Conservation (phyloP, 1,140 invertebrate genomes). For the Aphelinus certus region DNA sequence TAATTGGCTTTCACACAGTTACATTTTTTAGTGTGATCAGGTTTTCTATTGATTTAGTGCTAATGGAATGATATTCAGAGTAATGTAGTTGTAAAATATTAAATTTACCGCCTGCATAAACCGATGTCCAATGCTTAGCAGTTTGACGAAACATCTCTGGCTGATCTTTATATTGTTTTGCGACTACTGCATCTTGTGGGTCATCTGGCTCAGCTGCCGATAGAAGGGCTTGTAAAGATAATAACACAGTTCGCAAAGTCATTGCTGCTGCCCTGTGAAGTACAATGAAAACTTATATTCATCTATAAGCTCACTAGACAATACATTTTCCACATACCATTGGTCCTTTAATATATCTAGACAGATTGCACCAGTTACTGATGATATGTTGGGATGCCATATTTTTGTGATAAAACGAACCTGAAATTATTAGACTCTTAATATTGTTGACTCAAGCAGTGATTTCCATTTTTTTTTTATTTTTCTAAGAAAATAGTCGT, state of each 20-base stretch:
- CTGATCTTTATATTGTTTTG: conserved; percentile 93
- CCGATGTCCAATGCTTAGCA: conserved; percentile 93
- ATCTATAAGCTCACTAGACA: not conserved
- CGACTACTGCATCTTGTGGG: conserved; percentile 97
- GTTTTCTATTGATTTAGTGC: no score
- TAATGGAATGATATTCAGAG: not conserved
- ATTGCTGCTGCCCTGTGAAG: conserved; percentile 92
- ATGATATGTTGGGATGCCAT: conserved; percentile 99
- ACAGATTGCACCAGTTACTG: conserved; percentile 98
- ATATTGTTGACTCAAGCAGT: no score
- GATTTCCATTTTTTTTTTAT: no score
- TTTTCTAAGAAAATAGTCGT: no score
- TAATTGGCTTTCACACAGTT: not conserved
- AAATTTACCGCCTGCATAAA: conserved; percentile 85
- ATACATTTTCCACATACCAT: conserved; percentile 73
- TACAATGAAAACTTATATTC: conserved; percentile 13
- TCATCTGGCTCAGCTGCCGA: conserved; percentile 95
- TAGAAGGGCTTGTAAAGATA: conserved; percentile 92
- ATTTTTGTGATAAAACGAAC: conserved; percentile 96
- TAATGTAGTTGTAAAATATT: not conserved
- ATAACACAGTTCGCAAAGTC: conserved; percentile 93
- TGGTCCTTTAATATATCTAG: conserved; percentile 99
- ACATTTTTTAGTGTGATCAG: no score
- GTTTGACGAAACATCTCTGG: conserved; percentile 86
- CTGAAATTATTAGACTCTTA: conserved; percentile 60